phyloP scores from a whole-genome alignment of 2,797 vertebrate species.

The Sardinella longiceps region DNA sequence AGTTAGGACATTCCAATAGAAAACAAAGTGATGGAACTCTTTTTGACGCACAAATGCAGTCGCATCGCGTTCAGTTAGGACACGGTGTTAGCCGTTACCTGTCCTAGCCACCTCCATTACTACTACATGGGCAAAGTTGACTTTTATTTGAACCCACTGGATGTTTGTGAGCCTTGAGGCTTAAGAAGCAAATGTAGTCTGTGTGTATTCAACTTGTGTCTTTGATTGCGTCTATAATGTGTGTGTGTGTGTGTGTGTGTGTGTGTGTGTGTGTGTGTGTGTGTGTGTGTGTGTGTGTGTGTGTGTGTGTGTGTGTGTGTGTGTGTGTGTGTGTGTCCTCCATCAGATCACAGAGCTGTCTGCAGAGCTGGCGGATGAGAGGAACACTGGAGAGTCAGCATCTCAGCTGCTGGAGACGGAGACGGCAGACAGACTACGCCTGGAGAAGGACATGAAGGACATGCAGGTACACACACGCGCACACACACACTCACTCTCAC shows the following conservation, averaged over 20 bases:
- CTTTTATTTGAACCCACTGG: no score
- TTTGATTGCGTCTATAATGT: not conserved
- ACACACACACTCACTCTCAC: not conserved
- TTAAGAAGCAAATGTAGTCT: no score
- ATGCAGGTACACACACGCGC: conserved; percentile 80
- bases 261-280: not conserved
- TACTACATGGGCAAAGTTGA: no score
- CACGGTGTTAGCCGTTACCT: no score
- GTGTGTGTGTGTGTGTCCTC: conserved; percentile 33
- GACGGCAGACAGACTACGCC: conserved; percentile 88
- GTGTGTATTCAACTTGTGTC: no score
- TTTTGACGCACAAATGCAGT: no score
- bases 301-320: not conserved
- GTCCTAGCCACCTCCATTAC: no score
- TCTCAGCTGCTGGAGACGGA: conserved; percentile 93
- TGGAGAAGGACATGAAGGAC: conserved; percentile 95
- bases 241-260: not conserved
- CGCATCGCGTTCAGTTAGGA: no score
- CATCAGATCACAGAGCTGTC: conserved; percentile 91
- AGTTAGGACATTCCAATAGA: no score
- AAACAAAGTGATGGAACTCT: no score
- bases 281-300: no score
- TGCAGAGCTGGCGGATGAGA: conserved; percentile 93
- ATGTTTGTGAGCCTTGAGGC: no score
- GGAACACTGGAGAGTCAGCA: conserved; percentile 92